These are phyloP conservation scores for Synanthedon vespiformis DNA, from an alignment of 2,888 invertebrate species.

Conservation along the genomic window DNA sequence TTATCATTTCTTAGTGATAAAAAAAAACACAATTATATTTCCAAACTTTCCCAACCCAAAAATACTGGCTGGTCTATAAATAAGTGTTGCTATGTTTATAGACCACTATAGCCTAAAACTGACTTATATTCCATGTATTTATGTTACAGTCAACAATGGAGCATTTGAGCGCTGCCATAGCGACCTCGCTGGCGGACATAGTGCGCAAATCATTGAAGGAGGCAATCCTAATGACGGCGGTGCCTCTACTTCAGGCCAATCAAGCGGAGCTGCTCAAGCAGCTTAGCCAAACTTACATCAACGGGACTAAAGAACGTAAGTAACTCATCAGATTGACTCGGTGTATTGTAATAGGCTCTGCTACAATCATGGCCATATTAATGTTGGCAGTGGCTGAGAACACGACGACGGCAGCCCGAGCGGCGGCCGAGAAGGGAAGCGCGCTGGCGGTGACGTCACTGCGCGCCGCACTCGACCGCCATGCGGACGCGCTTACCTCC, in stretches of 20 bases:
- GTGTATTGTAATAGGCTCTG: no score
- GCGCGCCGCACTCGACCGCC: constrained; percentile 39
- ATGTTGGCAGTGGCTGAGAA: not conserved
- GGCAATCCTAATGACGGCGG: constrained; percentile 78
- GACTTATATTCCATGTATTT: no score
- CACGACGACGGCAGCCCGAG: constrained; percentile 46
- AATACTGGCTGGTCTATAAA: no score
- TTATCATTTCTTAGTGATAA: no score
- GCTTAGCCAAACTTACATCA: constrained; percentile 87
- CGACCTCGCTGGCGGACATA: constrained; percentile 77
- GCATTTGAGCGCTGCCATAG: constrained; percentile 76
- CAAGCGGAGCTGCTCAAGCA: constrained; percentile 90
- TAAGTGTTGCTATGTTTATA: constrained; percentile 3
- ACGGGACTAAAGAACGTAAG: constrained; percentile 92
- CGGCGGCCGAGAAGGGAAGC: constrained; percentile 49
- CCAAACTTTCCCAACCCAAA: no score
- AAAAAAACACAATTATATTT: no score
- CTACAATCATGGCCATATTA: not conserved
- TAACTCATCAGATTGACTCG: constrained; percentile 5
- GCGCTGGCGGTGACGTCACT: constrained; percentile 27
- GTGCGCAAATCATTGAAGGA: constrained; percentile 84
- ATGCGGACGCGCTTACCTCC: constrained; percentile 32
- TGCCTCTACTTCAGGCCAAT: constrained; percentile 90
- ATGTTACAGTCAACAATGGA: constrained; percentile 76
- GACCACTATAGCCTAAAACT: not conserved